phyloP scores from a whole-genome alignment of 2,888 invertebrate genomes.

The Acronicta aceris region DNA sequence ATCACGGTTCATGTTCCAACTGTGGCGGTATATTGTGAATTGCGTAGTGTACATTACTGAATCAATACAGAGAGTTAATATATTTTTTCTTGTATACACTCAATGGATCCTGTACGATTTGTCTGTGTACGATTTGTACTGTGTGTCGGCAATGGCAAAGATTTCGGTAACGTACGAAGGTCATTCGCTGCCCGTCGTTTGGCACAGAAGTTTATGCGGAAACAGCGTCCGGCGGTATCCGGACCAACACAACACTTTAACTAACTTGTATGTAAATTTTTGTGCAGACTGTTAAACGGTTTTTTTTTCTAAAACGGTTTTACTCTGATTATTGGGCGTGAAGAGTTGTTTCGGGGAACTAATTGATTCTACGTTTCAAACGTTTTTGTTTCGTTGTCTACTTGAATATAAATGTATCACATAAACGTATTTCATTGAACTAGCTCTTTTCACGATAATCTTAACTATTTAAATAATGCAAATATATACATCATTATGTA shows the following conservation, averaged over 20 bases:
- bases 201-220: constrained; percentile 62
- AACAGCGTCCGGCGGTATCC: constrained; percentile 51
- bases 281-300: constrained; percentile 73
- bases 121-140: no score
- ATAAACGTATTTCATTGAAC: constrained; percentile 26
- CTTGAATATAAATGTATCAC: constrained; percentile 29
- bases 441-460: constrained; percentile 20
- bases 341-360: constrained; percentile 68
- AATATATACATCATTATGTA: no score
- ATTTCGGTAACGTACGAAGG: constrained; percentile 49
- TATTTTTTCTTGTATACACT: constrained; percentile 14
- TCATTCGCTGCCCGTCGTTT: constrained; percentile 51
- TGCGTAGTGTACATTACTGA: constrained; percentile 52
- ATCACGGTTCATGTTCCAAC: constrained; percentile 57
- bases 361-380: constrained; percentile 63
- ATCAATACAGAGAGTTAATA: constrained; percentile 23
- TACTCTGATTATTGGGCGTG: constrained; percentile 82
- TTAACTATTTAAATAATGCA: constrained; percentile 1
- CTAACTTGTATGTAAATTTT: constrained; percentile 83
- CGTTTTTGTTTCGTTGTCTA: constrained; percentile 41
- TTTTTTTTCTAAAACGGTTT: constrained; percentile 75
- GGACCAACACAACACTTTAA: constrained; percentile 64
- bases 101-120: constrained; percentile 12
- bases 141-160: no score
- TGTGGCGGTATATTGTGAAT: constrained; percentile 35